Evolutionary conservation across 2,797 vertebrate species (phyloP), one percentile per base, ranked within the genome.

Genomic region (Manis javanica): DNA sequence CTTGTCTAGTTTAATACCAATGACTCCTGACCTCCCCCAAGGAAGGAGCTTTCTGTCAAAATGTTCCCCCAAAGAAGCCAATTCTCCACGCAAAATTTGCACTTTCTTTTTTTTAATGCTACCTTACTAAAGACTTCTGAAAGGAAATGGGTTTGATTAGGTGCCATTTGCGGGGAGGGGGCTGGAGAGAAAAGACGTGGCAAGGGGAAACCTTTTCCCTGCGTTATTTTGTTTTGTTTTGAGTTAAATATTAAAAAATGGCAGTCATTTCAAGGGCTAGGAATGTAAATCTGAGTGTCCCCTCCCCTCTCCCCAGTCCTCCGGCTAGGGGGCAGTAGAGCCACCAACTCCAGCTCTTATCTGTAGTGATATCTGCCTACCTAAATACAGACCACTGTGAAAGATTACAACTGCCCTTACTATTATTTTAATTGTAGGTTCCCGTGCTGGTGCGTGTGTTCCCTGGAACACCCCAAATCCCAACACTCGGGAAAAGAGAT

Each of bases 21-120:
- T 98, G 99, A 99, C 99, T 99, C 99, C 99, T 99, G 99, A 99
- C 99, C 99, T 99, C 99, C 99, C 99, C 99, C 95, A 98, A 99
- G 99, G 99, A 99, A 99, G 99, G 98, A 98, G 98, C 98, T 99
- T 98, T 98, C 99, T 99, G 98, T 99, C 99, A 99, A 98, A 98
- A 99, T 98, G 98, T 88, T 75, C 98, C 98, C 98, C 98, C 97
- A 97, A 98, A 98, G 98, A 98, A 98, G 96, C 97, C 90, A 94
- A 96, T 97, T 97, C 98, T 96, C 96, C 95, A 97, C 90, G 97
- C 69, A 97, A 98, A 97, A 98, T 97, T 92, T 97, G 90, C 98
- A 79, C 96, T 94, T 96, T 2, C 3, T n/a, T 57, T 19, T 83
- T 86, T 51, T 8, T 0, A 94, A 97, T 18, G 90, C 96, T 87